Conservation (phyloP, 2,113 vertebrate genomes). For the Burhinus oedicnemus region DNA sequence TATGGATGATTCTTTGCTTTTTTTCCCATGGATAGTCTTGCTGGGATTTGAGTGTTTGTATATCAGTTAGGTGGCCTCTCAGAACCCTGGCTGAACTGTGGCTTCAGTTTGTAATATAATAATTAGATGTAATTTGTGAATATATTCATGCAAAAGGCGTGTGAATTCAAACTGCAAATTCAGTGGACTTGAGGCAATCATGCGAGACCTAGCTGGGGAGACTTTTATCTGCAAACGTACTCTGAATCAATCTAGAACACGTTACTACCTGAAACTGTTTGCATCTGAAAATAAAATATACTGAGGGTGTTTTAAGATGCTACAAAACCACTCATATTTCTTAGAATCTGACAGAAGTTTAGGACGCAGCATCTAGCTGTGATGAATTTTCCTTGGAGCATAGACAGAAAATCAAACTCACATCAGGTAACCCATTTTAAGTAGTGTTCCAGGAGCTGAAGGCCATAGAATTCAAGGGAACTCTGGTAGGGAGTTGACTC, state of each 20-base stretch:
- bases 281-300: neutral
- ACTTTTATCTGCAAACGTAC: neutral
- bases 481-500: neutral
- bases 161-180: neutral
- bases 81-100: neutral
- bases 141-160: neutral
- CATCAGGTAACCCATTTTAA: neutral
- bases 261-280: neutral
- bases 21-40: neutral
- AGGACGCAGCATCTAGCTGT: neutral
- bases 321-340: neutral
- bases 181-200: neutral
- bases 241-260: neutral
- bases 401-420: neutral
- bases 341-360: neutral
- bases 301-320: neutral
- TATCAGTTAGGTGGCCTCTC: neutral
- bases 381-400: neutral
- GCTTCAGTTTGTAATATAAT: neutral
- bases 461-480: neutral
- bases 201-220: neutral
- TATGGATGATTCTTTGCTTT: neutral
- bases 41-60: neutral
- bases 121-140: neutral
- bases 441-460: neutral